A percentile compares a stretch with the other conserved stretches of the same genome.
Evolutionary conservation across 2,888 invertebrate species (phyloP).

Genomic region (Andrena hattorfiana): DNA sequence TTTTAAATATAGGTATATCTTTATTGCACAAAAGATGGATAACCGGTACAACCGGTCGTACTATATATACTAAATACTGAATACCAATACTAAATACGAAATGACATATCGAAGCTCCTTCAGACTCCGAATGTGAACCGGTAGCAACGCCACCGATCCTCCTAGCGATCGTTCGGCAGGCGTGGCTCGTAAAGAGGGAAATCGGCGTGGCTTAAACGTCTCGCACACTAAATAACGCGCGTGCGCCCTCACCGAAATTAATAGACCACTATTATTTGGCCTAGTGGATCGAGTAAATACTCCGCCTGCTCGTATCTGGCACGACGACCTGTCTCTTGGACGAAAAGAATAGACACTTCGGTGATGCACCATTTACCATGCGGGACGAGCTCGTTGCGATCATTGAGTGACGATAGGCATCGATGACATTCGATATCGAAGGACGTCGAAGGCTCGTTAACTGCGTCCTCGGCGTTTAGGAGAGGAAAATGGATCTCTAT

Average conservation of each 20-base stretch:
- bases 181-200: conserved; percentile 23
- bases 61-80: too few relatives aligned
- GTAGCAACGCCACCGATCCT: too few relatives aligned
- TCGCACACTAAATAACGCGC: conserved; percentile 27
- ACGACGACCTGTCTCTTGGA: conserved; percentile 50
- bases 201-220: conserved; percentile 17
- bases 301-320: conserved; percentile 60
- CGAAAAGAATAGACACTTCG: conserved; percentile 71
- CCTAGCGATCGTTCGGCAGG: too few relatives aligned
- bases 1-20: too few relatives aligned
- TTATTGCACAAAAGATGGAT: too few relatives aligned
- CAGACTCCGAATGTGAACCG: too few relatives aligned
- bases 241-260: conserved; percentile 63
- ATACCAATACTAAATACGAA: too few relatives aligned
- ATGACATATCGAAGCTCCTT: too few relatives aligned
- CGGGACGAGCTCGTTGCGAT: conserved; percentile 61
- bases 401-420: conserved; percentile 30
- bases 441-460: conserved; percentile 11
- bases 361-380: conserved; percentile 79
- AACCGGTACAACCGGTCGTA: too few relatives aligned
- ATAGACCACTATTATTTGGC: conserved; percentile 74
- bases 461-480: conserved; percentile 8
- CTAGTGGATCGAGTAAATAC: conserved; percentile 77
- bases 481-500: neutral
- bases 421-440: conserved; percentile 51